Evolutionary conservation across 2,888 invertebrate species (phyloP).

Genomic region (Eupithecia subumbrata): DNA sequence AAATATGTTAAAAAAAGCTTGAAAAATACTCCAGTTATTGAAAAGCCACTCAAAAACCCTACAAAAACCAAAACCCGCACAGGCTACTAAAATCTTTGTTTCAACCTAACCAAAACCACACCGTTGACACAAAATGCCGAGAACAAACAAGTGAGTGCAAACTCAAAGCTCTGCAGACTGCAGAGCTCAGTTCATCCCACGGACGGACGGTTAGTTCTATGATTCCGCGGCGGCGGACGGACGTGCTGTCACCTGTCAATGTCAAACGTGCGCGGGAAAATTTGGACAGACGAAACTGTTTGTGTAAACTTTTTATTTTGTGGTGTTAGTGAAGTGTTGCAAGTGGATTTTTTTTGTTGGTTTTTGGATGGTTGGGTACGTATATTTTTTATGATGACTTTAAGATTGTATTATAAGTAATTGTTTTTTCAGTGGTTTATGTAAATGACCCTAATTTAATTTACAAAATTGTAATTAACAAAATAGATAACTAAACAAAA

Average conservation of each 20-base stretch:
- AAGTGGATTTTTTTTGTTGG: background rate
- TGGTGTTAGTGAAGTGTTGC: background rate
- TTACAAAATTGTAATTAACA: too few species aligned
- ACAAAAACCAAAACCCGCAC: background rate
- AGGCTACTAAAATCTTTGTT: background rate
- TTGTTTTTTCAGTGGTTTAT: background rate
- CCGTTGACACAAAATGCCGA: slow-evolving; percentile 10
- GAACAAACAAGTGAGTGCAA: slow-evolving; percentile 18
- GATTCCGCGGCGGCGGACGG: slow-evolving; percentile 57
- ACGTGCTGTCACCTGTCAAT: slow-evolving; percentile 49
- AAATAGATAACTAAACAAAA: too few species aligned
- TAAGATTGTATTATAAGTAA: too few species aligned
- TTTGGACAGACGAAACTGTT: slow-evolving; percentile 21
- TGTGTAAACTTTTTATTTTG: slow-evolving; percentile 13
- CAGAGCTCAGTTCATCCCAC: slow-evolving; percentile 15
- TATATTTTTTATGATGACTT: background rate
- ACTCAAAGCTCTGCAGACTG: slow-evolving; percentile 26
- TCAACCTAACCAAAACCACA: background rate
- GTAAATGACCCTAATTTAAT: too few species aligned
- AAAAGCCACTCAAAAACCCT: background rate
- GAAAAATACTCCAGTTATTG: background rate
- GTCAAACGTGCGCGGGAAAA: slow-evolving; percentile 29
- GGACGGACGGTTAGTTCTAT: slow-evolving; percentile 49
- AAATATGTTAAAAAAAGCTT: background rate
- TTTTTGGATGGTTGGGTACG: slow-evolving; percentile 24